Base-by-base conservation (phyloP, 2,113 vertebrate genomes). In the Sapayoa aenigma region DNA sequence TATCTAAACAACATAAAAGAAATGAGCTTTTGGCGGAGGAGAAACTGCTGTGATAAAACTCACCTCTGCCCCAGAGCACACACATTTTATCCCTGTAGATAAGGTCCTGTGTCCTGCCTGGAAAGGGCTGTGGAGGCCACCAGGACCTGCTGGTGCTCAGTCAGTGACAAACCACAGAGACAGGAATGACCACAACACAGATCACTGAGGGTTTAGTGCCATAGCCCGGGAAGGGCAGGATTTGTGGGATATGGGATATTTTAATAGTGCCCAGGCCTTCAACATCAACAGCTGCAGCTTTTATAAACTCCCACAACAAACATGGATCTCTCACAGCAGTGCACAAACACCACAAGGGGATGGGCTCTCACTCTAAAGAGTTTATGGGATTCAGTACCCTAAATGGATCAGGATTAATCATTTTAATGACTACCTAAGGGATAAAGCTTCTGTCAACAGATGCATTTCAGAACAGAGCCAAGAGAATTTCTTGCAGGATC, bases 341-440 rank as follows among this genome's bases (percentile, higher is more conserved):
- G n/a, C 50, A 81, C 33, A 90, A 86, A 88, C 60, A 83, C 49
- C 68, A 85, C 55, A 63, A 72, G 44, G 39, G 6, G 44, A 81
- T 49, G 55, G 41, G 52, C 6, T 6, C 35, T 62, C 91, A 14
- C 62, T 79, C 76, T 20, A 71, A 89, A 76, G 87, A 56, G 49
- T 74, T 94, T 33, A 80, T 37, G 50, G 35, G n/a, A 58, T 69
- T 83, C 59, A 63, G 55, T 28, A 53, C 9, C 33, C 42, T 83
- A 88, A 95, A 71, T 37, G 84, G 90, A 95, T 83, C 66, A 62
- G 53, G 35, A 91, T 5, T 87, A 73, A 84, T 53, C 28, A 87
- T 82, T 87, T 68, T 53, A 92, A 82, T 91, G 66, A 79, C 74
- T 37, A 19, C 22, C 25, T 37, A 74, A 85, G 46, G 58, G 62